Conservation (phyloP, 2,797 vertebrate genomes). For the Adrianichthys oophorus region DNA sequence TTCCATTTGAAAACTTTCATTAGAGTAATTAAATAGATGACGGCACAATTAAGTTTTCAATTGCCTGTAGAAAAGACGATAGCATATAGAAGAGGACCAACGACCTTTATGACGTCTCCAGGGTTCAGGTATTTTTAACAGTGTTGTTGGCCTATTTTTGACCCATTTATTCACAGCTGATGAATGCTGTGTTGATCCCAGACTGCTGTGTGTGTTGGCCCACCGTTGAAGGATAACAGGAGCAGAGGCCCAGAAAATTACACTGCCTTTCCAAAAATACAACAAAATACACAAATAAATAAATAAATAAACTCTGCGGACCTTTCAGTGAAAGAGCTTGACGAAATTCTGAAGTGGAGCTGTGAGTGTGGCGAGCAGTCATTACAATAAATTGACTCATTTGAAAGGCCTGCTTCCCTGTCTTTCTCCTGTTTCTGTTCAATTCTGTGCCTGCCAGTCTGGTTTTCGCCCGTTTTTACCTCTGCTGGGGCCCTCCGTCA, state of each 20-base stretch:
- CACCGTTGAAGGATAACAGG: not conserved
- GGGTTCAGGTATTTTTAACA: slow-evolving; percentile 64
- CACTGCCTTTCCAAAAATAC: slow-evolving; percentile 2
- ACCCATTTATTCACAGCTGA: slow-evolving; percentile 45
- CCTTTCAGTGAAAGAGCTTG: slow-evolving; percentile 21
- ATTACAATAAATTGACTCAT: slow-evolving; percentile 43
- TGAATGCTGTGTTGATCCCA: slow-evolving; percentile 32
- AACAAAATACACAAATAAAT: slow-evolving; percentile 14
- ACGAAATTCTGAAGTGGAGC: slow-evolving; percentile 45
- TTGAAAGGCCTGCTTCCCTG: slow-evolving; percentile 20
- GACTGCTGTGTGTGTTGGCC: slow-evolving; percentile 18
- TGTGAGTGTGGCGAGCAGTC: slow-evolving; percentile 24
- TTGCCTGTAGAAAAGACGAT: slow-evolving; percentile 27
- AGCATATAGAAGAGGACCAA: slow-evolving; percentile 53
- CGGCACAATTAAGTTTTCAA: too few relatives aligned
- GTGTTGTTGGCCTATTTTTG: slow-evolving; percentile 52
- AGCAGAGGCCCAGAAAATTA: slow-evolving; percentile 18
- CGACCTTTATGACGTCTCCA: slow-evolving; percentile 49
- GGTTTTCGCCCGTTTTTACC: not conserved
- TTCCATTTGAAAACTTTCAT: too few relatives aligned
- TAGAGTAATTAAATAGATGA: too few relatives aligned
- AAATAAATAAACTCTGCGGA: slow-evolving; percentile 15
- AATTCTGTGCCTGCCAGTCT: slow-evolving; percentile 12
- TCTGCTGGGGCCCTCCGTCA: slow-evolving; percentile 6
- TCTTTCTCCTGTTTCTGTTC: slow-evolving; percentile 4